Base-by-base conservation (phyloP, 2,888 invertebrate species). In the Drosophila crucigera region DNA sequence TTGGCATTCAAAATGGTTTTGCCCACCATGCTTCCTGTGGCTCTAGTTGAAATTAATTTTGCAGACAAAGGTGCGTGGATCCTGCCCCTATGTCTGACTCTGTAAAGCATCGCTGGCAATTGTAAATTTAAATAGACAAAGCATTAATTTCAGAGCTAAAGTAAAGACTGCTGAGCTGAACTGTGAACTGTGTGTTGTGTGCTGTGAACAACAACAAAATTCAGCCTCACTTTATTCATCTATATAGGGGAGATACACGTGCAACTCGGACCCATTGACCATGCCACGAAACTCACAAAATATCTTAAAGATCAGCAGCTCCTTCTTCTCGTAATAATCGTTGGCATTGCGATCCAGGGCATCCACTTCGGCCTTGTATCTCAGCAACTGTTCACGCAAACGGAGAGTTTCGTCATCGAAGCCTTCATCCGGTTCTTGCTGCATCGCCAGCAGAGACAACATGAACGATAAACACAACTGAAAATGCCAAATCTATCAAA, bases 1-100 rank as follows among this genome's bases (percentile, higher is more conserved):
- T 66, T 73, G 60, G 69, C 71, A 85, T 83, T 80, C 66, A 71
- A 28, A 80, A 85, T 85, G 86, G 47, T 66, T 69, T 60, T 39
- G 39, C 47, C 53, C 6, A 35, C 25, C 60, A 19, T 52, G 39
- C 37, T 67, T 50, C 28, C 73, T 68, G 74, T 77, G 70, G 66
- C 70, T 73, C 82, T 81, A 74, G 81, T 79, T 90, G 76, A 88
- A 88, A 90, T 90, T 84, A 84, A 87, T 83, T 80, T 77, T 71
- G 68, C 58, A 65, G 77, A 73, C 60, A 68, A 66, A 52, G 47
- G 50, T 50, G 6, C 60, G 33, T 22, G 16, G n/a, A 39, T 41
- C 70, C 50, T 53, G 52, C 6, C 14, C 35, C 14, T 56, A 37
- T 61, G 58, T 66, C 54, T 59, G 54, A n/a, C 41, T n/a, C 35